phyloP scores from a whole-genome alignment of 2,797 vertebrate species.

The Fratercula arctica region DNA sequence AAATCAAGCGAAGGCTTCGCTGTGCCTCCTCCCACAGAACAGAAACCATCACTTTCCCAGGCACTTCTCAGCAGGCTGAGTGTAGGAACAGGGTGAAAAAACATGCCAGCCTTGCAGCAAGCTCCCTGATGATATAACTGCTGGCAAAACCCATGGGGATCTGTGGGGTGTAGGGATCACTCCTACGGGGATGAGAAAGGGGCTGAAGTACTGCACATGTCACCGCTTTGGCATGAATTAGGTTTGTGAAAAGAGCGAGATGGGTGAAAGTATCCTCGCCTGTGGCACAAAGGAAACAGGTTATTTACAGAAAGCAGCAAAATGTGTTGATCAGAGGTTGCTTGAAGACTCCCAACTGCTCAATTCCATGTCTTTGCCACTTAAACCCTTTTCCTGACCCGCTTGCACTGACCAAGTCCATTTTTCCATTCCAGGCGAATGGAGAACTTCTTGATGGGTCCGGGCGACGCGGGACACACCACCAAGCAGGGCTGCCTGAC shows the following conservation, averaged over 20 bases:
- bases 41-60: neutral
- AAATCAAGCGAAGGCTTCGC: neutral
- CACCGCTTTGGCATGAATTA: accelerated
- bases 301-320: neutral
- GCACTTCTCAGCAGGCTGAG: neutral
- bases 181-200: neutral
- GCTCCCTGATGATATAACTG: neutral
- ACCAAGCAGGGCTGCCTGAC: neutral
- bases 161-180: neutral
- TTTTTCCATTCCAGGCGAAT: neutral
- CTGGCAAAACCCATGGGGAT: neutral
- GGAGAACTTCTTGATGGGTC: neutral
- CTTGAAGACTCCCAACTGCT: neutral
- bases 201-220: neutral
- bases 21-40: neutral
- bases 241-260: neutral
- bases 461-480: accelerated
- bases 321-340: neutral
- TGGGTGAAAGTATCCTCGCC: neutral
- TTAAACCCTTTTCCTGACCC: neutral
- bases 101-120: neutral
- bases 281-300: neutral
- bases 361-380: neutral
- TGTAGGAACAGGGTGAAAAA: neutral
- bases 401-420: neutral